Evolutionary conservation across 1,140 invertebrate species (phyloP).

Genomic region (Aphis craccivora): DNA sequence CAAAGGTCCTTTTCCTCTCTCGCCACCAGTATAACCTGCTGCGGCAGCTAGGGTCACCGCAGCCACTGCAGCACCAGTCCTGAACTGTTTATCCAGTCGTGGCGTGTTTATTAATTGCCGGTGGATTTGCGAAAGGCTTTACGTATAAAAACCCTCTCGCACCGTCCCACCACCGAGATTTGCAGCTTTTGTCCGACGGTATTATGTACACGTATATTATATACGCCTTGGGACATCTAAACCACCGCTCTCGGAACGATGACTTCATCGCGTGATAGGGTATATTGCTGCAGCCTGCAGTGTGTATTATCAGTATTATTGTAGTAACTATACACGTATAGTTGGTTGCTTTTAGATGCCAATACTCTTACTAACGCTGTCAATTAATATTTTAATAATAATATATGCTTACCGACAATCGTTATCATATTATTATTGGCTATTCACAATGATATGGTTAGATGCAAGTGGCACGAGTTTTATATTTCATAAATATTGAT

Average conservation of each 20-base stretch:
- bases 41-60: too few relatives aligned
- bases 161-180: neutral
- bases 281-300: neutral
- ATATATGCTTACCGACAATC: too few relatives aligned
- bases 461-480: too few relatives aligned
- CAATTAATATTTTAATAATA: too few relatives aligned
- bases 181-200: neutral
- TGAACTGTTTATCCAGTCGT: neutral
- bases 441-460: too few relatives aligned
- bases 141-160: neutral
- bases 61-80: neutral
- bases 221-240: neutral
- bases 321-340: neutral
- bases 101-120: constrained; percentile 23
- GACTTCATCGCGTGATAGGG: neutral
- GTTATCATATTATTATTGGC: too few relatives aligned
- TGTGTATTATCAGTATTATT: neutral
- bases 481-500: neutral
- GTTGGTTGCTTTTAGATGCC: neutral
- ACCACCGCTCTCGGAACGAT: neutral
- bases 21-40: neutral
- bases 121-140: neutral
- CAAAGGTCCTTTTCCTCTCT: neutral
- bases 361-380: too few relatives aligned
- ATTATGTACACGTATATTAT: neutral